Evolutionary conservation across 2,888 invertebrate genomes (phyloP).

Genomic region (Pherbina coryleti): DNA sequence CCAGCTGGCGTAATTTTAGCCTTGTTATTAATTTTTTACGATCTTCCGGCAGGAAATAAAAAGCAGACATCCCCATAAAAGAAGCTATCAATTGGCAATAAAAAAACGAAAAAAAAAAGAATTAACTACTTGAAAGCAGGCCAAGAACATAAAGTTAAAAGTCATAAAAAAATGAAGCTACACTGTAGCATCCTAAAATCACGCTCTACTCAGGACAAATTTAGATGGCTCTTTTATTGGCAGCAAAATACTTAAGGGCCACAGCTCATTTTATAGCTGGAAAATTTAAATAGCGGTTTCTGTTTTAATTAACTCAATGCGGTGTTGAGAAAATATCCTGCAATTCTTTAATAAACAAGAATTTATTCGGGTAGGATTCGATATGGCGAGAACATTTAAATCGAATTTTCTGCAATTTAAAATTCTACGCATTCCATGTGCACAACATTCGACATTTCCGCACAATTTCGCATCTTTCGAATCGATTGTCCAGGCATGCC

Average conservation of each 20-base stretch:
- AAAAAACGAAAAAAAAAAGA: background rate
- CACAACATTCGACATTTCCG: conserved; percentile 5
- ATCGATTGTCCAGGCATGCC: background rate
- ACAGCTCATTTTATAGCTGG: no score
- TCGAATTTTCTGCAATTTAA: conserved; percentile 33
- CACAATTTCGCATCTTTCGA: conserved; percentile 5
- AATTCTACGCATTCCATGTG: conserved; percentile 29
- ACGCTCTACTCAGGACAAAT: background rate
- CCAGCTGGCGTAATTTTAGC: background rate
- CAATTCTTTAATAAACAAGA: background rate
- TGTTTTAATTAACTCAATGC: no score
- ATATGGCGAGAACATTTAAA: conserved; percentile 15
- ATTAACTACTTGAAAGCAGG: background rate
- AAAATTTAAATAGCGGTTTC: no score
- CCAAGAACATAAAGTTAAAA: background rate
- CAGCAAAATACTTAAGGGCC: background rate
- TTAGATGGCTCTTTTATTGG: background rate
- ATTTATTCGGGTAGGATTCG: background rate
- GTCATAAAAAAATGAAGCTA: background rate
- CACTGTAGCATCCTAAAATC: no score
- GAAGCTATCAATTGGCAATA: background rate
- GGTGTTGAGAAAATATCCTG: background rate
- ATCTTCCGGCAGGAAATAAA: background rate
- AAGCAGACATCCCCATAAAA: background rate
- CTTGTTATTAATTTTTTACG: background rate